These are phyloP conservation scores for Nemotelus pantherinus DNA, from an alignment of 2,888 invertebrate species.

Conservation along the genomic window DNA sequence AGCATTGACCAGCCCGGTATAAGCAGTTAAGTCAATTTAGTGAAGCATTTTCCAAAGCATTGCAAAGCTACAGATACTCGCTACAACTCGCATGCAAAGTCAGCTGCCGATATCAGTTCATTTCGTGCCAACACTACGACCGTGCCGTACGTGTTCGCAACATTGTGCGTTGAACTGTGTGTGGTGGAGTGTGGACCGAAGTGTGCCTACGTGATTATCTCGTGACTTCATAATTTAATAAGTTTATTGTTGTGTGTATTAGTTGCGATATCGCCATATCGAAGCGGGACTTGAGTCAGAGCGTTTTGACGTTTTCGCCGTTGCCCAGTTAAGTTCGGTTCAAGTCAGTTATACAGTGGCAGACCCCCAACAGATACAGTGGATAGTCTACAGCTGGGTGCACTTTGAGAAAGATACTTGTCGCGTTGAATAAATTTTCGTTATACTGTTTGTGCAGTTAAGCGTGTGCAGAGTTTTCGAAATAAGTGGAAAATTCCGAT, in stretches of 20 bases:
- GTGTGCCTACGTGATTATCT: slow-evolving; percentile 45
- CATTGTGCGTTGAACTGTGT: background rate
- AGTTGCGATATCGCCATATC: background rate
- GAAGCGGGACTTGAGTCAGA: background rate
- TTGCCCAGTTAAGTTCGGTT: background rate
- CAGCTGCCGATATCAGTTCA: background rate
- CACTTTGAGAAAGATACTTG: slow-evolving; percentile 19
- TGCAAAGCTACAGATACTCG: background rate
- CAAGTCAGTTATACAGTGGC: background rate
- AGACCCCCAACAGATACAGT: slow-evolving; percentile 18
- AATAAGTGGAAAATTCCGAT: slow-evolving; percentile 50
- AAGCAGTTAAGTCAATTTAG: background rate
- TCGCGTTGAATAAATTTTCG: background rate
- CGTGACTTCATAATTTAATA: slow-evolving; percentile 44
- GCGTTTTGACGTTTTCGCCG: background rate
- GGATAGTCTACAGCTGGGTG: background rate
- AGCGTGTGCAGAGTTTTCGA: slow-evolving; percentile 43
- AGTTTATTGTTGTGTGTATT: slow-evolving; percentile 21
- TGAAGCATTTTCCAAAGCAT: slow-evolving; percentile 1
- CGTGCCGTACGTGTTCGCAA: background rate
- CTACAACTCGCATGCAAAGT: background rate
- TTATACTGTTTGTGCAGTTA: slow-evolving; percentile 14
- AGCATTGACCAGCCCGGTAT: background rate
- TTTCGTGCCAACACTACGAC: background rate
- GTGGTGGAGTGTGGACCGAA: slow-evolving; percentile 14